These are phyloP conservation scores for Scaptomyza tumidula DNA, from an alignment of 2,888 invertebrate species.

Conservation along the genomic window DNA sequence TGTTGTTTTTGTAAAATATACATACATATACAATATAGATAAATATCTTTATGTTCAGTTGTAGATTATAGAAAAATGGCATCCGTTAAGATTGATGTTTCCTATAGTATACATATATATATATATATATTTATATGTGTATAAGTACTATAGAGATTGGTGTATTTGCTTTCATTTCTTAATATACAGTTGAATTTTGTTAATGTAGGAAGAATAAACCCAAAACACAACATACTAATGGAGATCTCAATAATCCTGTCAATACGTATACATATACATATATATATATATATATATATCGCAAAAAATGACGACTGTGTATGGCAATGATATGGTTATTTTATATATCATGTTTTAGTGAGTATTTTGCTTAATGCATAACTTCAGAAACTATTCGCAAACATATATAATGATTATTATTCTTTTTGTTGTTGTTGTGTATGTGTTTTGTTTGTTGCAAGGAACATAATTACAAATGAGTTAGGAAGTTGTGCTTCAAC, in stretches of 20 bases:
- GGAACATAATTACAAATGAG: constrained; percentile 84
- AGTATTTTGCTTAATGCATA: neutral
- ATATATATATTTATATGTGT: constrained; percentile 30
- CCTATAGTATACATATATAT: constrained; percentile 30
- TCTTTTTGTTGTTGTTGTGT: constrained; percentile 12
- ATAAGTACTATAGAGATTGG: constrained; percentile 48
- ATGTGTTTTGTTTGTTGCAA: constrained; percentile 50
- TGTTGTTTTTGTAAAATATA: constrained; percentile 72
- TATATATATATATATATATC: constrained; percentile 13
- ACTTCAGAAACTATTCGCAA: constrained; percentile 24
- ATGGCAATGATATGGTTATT: constrained; percentile 77
- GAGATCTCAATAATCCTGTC: constrained; percentile 49
- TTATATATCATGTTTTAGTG: constrained; percentile 33
- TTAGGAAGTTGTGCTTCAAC: constrained; percentile 46
- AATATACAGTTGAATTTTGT: constrained; percentile 46
- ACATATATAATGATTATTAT: constrained; percentile 24
- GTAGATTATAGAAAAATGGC: constrained; percentile 68
- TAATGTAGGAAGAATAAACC: constrained; percentile 28
- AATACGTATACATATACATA: constrained; percentile 16
- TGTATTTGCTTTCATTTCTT: constrained; percentile 40
- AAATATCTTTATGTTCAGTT: constrained; percentile 64
- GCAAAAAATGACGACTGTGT: constrained; percentile 42
- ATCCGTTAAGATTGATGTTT: constrained; percentile 38
- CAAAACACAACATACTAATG: constrained; percentile 43
- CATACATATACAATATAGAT: constrained; percentile 70